Percentiles rank a stretch among this genome's conserved stretches.
Conservation (phyloP, 1,140 invertebrate genomes). For the Cydia fagiglandana region DNA sequence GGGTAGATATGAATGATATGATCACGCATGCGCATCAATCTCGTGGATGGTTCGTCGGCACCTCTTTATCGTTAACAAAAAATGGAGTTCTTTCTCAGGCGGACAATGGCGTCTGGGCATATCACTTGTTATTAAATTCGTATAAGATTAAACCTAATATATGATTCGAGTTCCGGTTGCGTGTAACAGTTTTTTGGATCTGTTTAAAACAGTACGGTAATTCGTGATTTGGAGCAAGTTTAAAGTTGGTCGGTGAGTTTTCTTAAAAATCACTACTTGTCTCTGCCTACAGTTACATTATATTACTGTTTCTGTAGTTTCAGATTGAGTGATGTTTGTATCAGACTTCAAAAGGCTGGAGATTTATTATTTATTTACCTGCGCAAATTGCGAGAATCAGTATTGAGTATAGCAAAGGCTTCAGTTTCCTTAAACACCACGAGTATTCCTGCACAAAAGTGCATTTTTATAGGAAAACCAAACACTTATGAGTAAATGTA, state of each 20-base stretch:
- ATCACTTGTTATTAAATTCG: conserved; percentile 78
- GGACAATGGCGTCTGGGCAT: conserved; percentile 66
- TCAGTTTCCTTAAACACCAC: neutral
- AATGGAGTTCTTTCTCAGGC: conserved; percentile 69
- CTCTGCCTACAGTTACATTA: no score
- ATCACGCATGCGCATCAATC: conserved; percentile 72
- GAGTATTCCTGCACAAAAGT: conserved; percentile 22
- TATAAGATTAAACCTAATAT: conserved; percentile 79
- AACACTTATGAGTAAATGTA: neutral
- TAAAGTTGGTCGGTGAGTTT: neutral
- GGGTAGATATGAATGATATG: conserved; percentile 50
- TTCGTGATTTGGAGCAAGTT: conserved; percentile 38
- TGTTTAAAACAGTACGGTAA: conserved; percentile 51
- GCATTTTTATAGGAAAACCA: neutral
- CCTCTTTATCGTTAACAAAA: conserved; percentile 74
- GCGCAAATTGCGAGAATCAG: neutral
- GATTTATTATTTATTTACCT: no score
- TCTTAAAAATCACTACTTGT: neutral
- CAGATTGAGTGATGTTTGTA: no score
- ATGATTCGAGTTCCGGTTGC: conserved; percentile 75
- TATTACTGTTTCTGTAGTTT: no score
- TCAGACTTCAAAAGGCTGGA: no score
- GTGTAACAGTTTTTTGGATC: conserved; percentile 66
- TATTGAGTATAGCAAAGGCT: neutral
- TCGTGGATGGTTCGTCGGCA: conserved; percentile 71